phyloP scores from a whole-genome alignment of 2,113 vertebrate species.

The Tenrec ecaudatus region DNA sequence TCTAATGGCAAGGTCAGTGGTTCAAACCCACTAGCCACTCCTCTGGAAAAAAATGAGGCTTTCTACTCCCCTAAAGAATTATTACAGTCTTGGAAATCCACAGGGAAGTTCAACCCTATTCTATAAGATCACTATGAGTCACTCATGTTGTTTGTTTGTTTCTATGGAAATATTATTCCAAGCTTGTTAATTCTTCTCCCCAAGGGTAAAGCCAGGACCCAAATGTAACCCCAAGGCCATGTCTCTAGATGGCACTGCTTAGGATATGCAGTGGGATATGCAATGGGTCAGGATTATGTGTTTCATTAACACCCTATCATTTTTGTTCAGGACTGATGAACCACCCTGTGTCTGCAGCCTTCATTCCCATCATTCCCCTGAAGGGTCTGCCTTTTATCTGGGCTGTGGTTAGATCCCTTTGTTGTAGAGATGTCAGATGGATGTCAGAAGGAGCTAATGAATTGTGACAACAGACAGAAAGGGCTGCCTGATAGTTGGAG shows the following conservation, averaged over 20 bases:
- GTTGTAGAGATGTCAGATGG: slow-evolving; percentile 62
- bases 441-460: slow-evolving; percentile 72
- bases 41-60: no score
- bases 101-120: no score
- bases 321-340: slow-evolving; percentile 5
- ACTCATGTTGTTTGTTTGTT: no score
- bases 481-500: neutral
- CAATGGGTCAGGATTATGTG: neutral
- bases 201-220: neutral
- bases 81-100: no score
- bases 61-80: no score
- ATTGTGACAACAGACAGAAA: slow-evolving; percentile 62
- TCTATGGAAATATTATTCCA: neutral
- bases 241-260: neutral
- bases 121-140: no score
- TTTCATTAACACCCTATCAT: neutral
- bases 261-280: neutral
- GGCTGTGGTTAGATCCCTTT: slow-evolving; percentile 35
- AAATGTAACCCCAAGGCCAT: slow-evolving; percentile 10
- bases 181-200: neutral
- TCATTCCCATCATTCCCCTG: neutral
- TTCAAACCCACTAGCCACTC: no score
- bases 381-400: slow-evolving; percentile 9
- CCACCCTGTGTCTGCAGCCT: neutral
- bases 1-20: no score